Base-by-base conservation (phyloP, 2,888 invertebrate genomes). In the Netelia inedita region DNA sequence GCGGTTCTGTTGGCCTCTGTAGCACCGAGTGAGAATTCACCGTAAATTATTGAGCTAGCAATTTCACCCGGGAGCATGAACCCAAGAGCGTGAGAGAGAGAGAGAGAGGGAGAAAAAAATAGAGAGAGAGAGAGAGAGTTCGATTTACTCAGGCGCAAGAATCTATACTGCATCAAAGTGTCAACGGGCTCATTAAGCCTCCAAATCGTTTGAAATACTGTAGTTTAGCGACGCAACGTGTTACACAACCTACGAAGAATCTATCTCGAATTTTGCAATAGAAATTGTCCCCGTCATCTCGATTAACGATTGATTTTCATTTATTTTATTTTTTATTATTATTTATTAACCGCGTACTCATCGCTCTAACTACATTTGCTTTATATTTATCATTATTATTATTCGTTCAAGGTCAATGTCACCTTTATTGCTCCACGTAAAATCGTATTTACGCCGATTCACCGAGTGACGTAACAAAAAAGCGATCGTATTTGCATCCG, bases 1-100 rank as follows among this genome's bases (percentile, higher is more conserved):
- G 87, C 80, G 85, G 86, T 57, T 55, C 5, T 73, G 35, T 79
- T 73, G 65, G 57, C 28, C 65, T 79, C 46, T 73, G 43, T 19
- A 57, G 16, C 35, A 41, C 28, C 46, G 55, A 43, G 57, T 19
- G 46, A 46, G 71, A 66, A 59, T 82, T 86, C 88, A 86, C 85
- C 23, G 89, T 93, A 92, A 93, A 93, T 93, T 93, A 93, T 93
- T 93, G 91, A 93, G 88, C 90, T 90, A 88, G 91, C 92, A 92
- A 93, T 93, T 92, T 90, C 92, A 89, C 85, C 87, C 57, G 46
- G 21, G 55, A 28, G 57, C 66, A 57, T 63, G 19, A 55, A 79
- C 55, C 43, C 50, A 14, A 16, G 35, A 59, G 46, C 50, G 28
- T 14, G 46, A 46, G 10, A 16, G 35, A 59, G 35, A 46, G 23